phyloP scores from a whole-genome alignment of 2,113 vertebrate species.

The Perccottus glenii region DNA sequence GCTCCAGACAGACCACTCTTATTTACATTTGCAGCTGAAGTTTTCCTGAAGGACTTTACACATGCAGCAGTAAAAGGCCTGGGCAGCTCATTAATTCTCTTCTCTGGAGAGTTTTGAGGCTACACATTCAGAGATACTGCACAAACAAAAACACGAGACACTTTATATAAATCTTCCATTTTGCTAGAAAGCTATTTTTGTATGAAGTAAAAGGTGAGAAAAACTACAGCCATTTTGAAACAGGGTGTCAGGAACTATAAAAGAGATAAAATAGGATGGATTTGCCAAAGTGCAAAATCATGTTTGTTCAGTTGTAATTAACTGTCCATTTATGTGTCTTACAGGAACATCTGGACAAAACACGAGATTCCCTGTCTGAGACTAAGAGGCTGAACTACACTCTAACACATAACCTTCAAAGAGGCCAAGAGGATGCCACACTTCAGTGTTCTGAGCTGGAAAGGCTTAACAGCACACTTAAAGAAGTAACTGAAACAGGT shows the following conservation, averaged over 20 bases:
- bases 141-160: conserved; percentile 70
- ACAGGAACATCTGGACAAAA: conserved; percentile 80
- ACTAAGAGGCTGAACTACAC: conserved; percentile 75
- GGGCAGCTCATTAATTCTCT: conserved; percentile 66
- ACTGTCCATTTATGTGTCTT: conserved; percentile 7
- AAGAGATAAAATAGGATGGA: conserved; percentile 6
- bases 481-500: conserved; percentile 68
- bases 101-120: conserved; percentile 66
- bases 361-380: conserved; percentile 71
- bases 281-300: conserved; percentile 10
- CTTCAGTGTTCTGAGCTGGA: conserved; percentile 66
- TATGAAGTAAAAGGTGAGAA: conserved; percentile 33
- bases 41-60: conserved; percentile 61
- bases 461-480: conserved; percentile 59
- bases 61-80: conserved; percentile 56
- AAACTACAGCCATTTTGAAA: conserved; percentile 23
- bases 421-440: conserved; percentile 65
- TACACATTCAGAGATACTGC: conserved; percentile 61
- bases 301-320: conserved; percentile 15
- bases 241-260: conserved; percentile 23
- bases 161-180: conserved; percentile 58
- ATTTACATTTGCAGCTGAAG: conserved; percentile 56
- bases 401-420: conserved; percentile 71
- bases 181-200: conserved; percentile 42
- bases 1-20: conserved; percentile 38